Evolutionary conservation across 2,113 vertebrate genomes (phyloP), one percentile per base, ranked within the genome.

Genomic region (Geococcyx californianus): DNA sequence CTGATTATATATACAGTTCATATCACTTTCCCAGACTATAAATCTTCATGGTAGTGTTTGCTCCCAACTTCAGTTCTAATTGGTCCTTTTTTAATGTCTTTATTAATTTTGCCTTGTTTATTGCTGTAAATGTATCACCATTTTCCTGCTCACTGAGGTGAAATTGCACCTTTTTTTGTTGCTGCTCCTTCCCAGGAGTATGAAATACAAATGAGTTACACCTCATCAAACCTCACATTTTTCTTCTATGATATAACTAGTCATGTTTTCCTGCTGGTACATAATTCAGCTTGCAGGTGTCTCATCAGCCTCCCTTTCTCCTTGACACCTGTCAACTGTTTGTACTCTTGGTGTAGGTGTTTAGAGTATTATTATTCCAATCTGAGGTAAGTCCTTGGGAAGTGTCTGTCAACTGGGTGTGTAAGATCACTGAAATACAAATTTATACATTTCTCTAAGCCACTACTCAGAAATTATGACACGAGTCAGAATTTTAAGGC

Each of bases 201-300:
- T 28, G 73, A 67, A 44, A 79, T 15, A 19, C 31, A 62, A 80
- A 94, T 33, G 54, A 44, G 42, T 87, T 74, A 59, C 47, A 82
- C 38, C 72, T 95, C 90, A 94, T 90, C 69, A 54, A 82, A 67
- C 38, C 6, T 75, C 47, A 42, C 19, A 73, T 90, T 86, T 95
- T 86, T 95, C 42, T 75, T 83, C 75, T 36, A 7, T 45, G 56
- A 67, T 82, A 77, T 34, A 85, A 51, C 33, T 77, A 59, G 23
- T 68, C 85, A n/a, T 74, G 38, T 74, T 82, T 79, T 66, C 78
- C 94, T 82, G 31, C 64, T 42, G 34, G 64, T 84, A 84, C 60
- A 83, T 97, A 84, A 95, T 93, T 92, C 89, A 94, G 7, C 69
- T 93, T 92, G 67, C 67, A 94, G 79, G 83, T 59, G 29, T 42